Percentiles rank a stretch among this genome's conserved stretches.
These are phyloP conservation scores for Acrocera orbiculus DNA, from an alignment of 2,888 invertebrate genomes.

Conservation along the genomic window DNA sequence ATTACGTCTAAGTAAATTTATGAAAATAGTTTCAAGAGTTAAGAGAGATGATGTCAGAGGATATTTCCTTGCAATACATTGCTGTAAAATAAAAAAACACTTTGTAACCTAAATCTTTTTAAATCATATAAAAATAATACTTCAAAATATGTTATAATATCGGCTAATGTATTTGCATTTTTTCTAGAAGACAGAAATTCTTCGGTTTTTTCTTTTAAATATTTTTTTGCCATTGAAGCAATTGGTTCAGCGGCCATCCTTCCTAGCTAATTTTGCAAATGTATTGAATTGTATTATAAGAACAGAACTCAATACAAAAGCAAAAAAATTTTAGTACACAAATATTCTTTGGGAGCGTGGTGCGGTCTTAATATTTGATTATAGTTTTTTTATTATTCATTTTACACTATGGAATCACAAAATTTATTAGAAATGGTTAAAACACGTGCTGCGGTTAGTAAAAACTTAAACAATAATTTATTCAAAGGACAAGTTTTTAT, in stretches of 20 bases:
- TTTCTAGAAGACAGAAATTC: constrained; percentile 49
- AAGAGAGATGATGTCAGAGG: constrained; percentile 40
- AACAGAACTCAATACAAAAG: background rate
- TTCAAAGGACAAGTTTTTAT: no score
- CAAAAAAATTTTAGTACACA: background rate
- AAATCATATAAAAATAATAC: constrained; percentile 28
- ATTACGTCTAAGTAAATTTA: constrained; percentile 45
- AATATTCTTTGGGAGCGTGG: no score
- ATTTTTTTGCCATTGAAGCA: constrained; percentile 32
- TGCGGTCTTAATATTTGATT: no score
- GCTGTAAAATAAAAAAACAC: constrained; percentile 13
- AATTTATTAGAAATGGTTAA: constrained; percentile 5
- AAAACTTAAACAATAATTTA: background rate
- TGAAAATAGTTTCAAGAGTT: constrained; percentile 54
- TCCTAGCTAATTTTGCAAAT: background rate
- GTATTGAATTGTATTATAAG: background rate
- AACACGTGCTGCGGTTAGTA: background rate
- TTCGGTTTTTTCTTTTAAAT: constrained; percentile 48
- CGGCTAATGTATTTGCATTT: constrained; percentile 45
- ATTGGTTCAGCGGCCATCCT: background rate
- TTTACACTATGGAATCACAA: constrained; percentile 23
- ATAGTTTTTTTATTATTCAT: no score
- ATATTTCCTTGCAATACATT: constrained; percentile 20
- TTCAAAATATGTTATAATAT: constrained; percentile 51
- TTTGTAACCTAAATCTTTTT: constrained; percentile 1